These are phyloP conservation scores for Cairina moschata DNA, from an alignment of 2,113 vertebrate genomes.

Conservation along the genomic window DNA sequence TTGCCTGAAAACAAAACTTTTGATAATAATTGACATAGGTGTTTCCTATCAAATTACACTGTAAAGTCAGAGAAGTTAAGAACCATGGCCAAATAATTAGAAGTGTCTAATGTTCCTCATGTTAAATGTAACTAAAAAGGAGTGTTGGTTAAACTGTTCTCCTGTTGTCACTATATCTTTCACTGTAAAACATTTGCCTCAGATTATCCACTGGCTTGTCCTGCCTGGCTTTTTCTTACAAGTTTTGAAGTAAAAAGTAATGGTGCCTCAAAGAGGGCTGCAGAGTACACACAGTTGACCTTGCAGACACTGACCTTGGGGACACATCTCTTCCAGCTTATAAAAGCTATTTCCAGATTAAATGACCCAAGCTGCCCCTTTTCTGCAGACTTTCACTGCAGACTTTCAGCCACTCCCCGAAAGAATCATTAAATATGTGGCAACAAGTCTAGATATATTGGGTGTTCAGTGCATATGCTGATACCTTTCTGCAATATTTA, in stretches of 20 bases:
- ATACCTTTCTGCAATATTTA: background rate
- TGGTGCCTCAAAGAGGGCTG: background rate
- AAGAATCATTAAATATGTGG: background rate
- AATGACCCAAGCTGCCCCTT: background rate
- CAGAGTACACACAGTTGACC: background rate
- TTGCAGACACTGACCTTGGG: background rate
- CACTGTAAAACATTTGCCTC: background rate
- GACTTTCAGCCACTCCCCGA: background rate
- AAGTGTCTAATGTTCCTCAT: background rate
- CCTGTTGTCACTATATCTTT: background rate
- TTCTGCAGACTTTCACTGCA: background rate
- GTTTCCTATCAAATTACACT: background rate
- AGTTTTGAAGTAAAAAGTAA: background rate
- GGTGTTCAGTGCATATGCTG: background rate
- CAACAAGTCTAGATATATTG: background rate
- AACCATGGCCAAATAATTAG: background rate
- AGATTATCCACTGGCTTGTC: background rate
- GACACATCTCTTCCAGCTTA: background rate
- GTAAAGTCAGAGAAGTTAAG: background rate
- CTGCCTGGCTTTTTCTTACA: background rate
- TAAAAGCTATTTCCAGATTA: slow-evolving; percentile 31
- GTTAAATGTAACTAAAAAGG: background rate
- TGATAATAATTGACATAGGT: background rate
- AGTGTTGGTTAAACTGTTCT: background rate
- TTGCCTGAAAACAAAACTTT: background rate